Evolutionary conservation across 1,140 invertebrate genomes (phyloP).

Genomic region (Laodelphax striatellus): DNA sequence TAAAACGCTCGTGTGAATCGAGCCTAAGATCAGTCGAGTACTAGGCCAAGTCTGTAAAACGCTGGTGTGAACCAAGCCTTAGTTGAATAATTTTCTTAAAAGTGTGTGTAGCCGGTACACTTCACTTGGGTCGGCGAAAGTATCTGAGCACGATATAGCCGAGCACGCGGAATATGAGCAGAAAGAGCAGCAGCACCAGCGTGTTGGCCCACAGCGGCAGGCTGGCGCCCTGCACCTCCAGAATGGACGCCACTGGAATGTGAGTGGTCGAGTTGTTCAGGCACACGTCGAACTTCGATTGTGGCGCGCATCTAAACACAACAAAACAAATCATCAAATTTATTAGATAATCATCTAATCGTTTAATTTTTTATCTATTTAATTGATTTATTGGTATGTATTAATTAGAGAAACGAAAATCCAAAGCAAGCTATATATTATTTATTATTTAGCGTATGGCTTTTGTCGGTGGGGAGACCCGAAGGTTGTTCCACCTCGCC

Average conservation of each 20-base stretch:
- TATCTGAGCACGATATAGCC: constrained; percentile 66
- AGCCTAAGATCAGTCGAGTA: neutral
- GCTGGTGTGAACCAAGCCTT: neutral
- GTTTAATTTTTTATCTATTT: too few species aligned
- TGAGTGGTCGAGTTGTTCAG: constrained; percentile 38
- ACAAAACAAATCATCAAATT: constrained; percentile 18
- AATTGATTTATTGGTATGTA: too few species aligned
- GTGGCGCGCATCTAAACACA: constrained; percentile 45
- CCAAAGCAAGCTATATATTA: too few species aligned
- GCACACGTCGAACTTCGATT: constrained; percentile 55
- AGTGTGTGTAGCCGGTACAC: neutral
- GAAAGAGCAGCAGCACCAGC: constrained; percentile 55
- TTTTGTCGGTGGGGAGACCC: too few species aligned
- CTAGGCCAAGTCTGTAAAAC: neutral
- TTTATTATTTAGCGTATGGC: too few species aligned
- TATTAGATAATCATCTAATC: too few species aligned
- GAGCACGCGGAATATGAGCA: constrained; percentile 57
- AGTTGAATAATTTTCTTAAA: neutral
- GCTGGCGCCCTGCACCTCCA: constrained; percentile 44
- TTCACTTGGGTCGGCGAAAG: constrained; percentile 43
- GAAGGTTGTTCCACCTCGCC: too few species aligned
- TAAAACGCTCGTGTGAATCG: too few species aligned
- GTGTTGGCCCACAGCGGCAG: constrained; percentile 66
- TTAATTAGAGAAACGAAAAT: too few species aligned
- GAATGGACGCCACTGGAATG: constrained; percentile 56